These are phyloP conservation scores for Karalla daura DNA, from an alignment of 2,797 vertebrate species.

Conservation along the genomic window DNA sequence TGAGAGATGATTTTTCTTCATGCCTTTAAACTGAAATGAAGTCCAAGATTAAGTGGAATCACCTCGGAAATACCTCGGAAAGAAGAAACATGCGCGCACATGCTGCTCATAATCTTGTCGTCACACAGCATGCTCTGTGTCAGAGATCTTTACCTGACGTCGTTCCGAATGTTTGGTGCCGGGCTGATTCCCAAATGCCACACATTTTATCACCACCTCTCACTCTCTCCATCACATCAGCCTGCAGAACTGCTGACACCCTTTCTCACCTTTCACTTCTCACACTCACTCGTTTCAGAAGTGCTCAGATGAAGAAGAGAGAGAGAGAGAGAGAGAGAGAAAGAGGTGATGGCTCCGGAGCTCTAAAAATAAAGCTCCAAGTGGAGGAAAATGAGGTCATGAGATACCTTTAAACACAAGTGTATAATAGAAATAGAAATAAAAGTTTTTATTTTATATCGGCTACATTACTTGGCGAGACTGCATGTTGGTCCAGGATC, in stretches of 20 bases:
- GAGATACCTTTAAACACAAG: background rate
- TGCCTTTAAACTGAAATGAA: constrained; percentile 22
- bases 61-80: background rate
- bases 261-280: constrained; percentile 12
- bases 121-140: background rate
- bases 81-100: background rate
- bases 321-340: too few species aligned
- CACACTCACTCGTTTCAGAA: constrained; percentile 7
- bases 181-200: background rate
- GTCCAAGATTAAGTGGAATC: constrained; percentile 10
- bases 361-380: constrained; percentile 14
- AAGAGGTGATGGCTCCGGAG: background rate
- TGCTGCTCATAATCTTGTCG: background rate
- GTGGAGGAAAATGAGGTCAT: background rate
- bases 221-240: background rate
- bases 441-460: constrained; percentile 18
- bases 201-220: background rate
- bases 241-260: background rate
- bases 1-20: background rate
- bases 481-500: constrained; percentile 2
- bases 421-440: constrained; percentile 1
- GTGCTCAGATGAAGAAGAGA: constrained; percentile 7
- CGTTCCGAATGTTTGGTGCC: constrained; percentile 5
- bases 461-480: background rate
- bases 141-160: background rate